Conservation (phyloP, 1,140 invertebrate species). For the Bombus breviceps region DNA sequence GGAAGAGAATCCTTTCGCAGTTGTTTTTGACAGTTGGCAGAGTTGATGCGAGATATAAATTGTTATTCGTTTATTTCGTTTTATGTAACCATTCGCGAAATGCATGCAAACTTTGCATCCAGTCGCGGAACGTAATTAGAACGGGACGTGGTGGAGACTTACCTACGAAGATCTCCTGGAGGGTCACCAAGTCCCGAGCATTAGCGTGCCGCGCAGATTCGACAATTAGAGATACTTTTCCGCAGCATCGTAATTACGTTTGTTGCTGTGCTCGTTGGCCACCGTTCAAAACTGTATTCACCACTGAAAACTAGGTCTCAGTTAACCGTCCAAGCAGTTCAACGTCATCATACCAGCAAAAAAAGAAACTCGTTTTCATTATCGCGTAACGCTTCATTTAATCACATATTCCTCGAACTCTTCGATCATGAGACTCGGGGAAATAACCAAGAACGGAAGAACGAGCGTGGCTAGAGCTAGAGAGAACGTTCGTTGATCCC, state of each 20-base stretch:
- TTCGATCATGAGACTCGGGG: too few species aligned
- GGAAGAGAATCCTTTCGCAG: too few species aligned
- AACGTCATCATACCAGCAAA: neutral
- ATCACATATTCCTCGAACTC: too few species aligned
- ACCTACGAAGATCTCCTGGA: slow-evolving; percentile 23
- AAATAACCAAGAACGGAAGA: too few species aligned
- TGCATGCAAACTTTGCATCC: neutral
- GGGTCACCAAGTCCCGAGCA: slow-evolving; percentile 20
- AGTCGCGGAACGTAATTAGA: neutral
- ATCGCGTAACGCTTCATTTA: too few species aligned
- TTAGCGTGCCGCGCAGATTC: slow-evolving; percentile 47
- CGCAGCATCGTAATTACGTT: slow-evolving; percentile 59
- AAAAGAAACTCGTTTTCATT: neutral
- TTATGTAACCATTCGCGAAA: neutral
- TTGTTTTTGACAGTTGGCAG: too few species aligned
- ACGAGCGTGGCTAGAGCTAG: too few species aligned
- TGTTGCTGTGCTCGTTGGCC: slow-evolving; percentile 38
- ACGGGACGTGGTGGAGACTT: slow-evolving; percentile 14
- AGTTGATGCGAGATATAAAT: neutral
- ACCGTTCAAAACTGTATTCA: slow-evolving; percentile 50
- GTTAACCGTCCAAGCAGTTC: too few species aligned
- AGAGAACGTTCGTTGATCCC: too few species aligned
- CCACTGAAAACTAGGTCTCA: neutral
- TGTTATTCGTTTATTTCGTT: neutral
- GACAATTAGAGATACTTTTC: slow-evolving; percentile 63